A percentile compares a stretch with the other conserved stretches of the same genome.
phyloP scores from a whole-genome alignment of 2,797 vertebrate species.

The Muscicapa striata region DNA sequence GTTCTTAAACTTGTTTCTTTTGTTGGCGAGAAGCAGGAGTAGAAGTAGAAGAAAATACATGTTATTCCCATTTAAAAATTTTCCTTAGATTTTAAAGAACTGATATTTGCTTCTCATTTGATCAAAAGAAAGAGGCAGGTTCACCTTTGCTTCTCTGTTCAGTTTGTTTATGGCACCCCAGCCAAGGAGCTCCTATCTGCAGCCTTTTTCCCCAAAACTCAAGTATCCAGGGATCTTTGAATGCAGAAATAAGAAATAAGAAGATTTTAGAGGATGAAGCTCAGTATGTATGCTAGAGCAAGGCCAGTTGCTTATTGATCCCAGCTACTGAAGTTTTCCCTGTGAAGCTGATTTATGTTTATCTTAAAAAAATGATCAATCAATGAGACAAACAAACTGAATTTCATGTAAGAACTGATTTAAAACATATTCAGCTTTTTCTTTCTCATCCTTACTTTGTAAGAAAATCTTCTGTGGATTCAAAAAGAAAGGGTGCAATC shows the following conservation, averaged over 20 bases:
- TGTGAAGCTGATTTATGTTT: conserved; percentile 34
- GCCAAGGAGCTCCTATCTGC: neutral
- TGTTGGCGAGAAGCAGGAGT: too few relatives aligned
- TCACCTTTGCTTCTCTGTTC: neutral
- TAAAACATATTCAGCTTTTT: neutral
- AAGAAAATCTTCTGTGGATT: neutral
- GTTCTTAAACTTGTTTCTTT: neutral
- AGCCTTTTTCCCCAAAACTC: neutral
- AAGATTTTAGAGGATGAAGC: neutral
- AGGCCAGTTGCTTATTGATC: conserved; percentile 18
- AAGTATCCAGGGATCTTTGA: neutral
- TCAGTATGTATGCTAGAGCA: neutral
- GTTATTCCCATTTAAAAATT: neutral
- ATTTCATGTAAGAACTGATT: neutral
- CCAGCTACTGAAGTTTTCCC: neutral
- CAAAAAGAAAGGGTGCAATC: neutral
- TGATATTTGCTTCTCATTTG: neutral
- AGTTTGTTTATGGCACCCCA: neutral
- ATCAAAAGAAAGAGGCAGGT: neutral
- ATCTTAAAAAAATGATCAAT: neutral
- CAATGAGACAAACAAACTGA: neutral
- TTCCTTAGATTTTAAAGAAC: neutral
- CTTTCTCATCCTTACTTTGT: neutral
- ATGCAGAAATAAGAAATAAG: neutral
- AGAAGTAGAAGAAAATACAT: neutral